Conservation (phyloP, 64 coral and sea anemone genomes). For the Catalaphyllia jardinei region DNA sequence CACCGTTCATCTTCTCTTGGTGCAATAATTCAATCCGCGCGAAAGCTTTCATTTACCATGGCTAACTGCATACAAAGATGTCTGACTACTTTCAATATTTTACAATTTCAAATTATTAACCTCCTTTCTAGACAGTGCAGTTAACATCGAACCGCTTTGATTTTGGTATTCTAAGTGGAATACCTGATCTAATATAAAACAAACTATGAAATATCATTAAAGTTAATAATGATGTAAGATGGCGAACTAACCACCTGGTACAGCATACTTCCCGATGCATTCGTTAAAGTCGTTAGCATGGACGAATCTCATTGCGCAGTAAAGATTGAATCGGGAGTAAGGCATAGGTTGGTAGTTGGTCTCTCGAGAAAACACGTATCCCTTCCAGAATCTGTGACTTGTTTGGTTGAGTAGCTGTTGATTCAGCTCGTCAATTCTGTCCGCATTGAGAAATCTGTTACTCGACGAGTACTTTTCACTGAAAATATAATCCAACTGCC, state of each 20-base stretch:
- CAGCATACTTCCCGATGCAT: slow-evolving; percentile 66
- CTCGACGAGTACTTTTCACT: slow-evolving; percentile 74
- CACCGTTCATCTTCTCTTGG: too few species aligned
- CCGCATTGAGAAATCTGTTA: slow-evolving; percentile 61
- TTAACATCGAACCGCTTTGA: too few species aligned
- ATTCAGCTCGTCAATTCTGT: slow-evolving; percentile 87
- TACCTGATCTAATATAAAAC: too few species aligned
- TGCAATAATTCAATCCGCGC: too few species aligned
- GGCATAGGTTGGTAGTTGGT: slow-evolving; percentile 74
- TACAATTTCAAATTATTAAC: too few species aligned
- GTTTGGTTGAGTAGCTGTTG: slow-evolving; percentile 78
- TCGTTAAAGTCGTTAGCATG: slow-evolving; percentile 60
- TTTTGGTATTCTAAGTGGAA: too few species aligned
- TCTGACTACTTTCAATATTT: too few species aligned
- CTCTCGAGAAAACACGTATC: slow-evolving; percentile 66
- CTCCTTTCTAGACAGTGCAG: too few species aligned
- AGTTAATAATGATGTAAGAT: too few species aligned
- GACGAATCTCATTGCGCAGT: slow-evolving; percentile 80
- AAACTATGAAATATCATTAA: too few species aligned
- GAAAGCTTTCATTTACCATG: too few species aligned
- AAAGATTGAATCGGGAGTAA: slow-evolving; percentile 76
- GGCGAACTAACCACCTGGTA: slow-evolving; percentile 75
- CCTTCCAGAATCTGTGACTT: slow-evolving; percentile 67
- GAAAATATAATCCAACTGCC: slow-evolving; percentile 76
- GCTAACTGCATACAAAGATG: too few species aligned